Evolutionary conservation across 2,888 invertebrate species (phyloP).

Genomic region (Callosobruchus maculatus): DNA sequence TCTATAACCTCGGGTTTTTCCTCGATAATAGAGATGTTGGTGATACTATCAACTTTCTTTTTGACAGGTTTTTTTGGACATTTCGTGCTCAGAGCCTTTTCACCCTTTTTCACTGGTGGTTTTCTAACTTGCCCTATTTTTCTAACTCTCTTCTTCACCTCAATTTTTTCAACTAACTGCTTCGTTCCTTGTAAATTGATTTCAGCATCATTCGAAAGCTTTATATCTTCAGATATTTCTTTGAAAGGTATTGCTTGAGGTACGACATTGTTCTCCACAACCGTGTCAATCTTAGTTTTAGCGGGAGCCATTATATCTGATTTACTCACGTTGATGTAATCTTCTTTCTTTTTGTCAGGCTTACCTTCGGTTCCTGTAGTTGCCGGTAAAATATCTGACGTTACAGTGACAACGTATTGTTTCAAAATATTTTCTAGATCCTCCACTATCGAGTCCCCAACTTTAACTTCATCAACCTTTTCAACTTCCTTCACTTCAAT

Average conservation of each 20-base stretch:
- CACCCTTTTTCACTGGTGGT: conserved; percentile 9
- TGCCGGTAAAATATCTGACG: background rate
- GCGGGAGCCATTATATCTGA: background rate
- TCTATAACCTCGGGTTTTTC: background rate
- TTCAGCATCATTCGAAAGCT: background rate
- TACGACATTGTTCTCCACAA: background rate
- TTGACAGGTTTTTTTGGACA: background rate
- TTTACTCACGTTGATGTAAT: background rate
- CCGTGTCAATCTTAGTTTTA: background rate
- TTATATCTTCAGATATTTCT: background rate
- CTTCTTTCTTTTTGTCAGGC: background rate
- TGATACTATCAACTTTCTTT: background rate
- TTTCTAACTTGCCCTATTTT: conserved; percentile 18
- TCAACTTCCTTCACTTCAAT: background rate
- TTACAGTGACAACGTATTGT: background rate
- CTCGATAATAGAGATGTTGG: background rate
- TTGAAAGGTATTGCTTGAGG: background rate
- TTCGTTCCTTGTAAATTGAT: background rate
- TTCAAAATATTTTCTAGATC: background rate
- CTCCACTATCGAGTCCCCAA: background rate
- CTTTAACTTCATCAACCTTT: background rate
- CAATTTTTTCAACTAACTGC: conserved; percentile 1
- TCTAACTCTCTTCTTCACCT: conserved; percentile 9
- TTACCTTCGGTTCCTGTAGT: background rate
- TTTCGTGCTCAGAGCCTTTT: background rate